Percentiles rank a stretch among this genome's conserved stretches.
Evolutionary conservation across 2,888 invertebrate species (phyloP).

Genomic region (Drosophila ezoana): DNA sequence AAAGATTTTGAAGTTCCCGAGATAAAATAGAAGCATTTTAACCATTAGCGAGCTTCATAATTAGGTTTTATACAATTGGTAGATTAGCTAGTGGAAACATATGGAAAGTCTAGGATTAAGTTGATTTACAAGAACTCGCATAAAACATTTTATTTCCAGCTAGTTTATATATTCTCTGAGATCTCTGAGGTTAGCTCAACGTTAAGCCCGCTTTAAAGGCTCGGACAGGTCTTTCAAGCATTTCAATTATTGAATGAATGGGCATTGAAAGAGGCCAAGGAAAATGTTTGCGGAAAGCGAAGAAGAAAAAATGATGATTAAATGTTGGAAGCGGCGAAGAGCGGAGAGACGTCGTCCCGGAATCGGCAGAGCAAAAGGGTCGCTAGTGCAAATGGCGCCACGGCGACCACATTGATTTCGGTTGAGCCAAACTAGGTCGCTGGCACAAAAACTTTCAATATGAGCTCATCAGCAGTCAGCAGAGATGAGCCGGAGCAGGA

Average conservation of each 20-base stretch:
- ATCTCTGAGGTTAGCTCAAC: no score
- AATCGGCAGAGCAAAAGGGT: conserved; percentile 66
- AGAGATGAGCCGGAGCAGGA: conserved; percentile 20
- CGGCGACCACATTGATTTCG: conserved; percentile 81
- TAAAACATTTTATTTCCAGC: no score
- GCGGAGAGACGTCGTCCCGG: not conserved
- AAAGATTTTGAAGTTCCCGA: no score
- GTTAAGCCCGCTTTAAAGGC: not conserved
- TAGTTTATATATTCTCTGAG: no score
- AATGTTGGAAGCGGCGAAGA: conserved; percentile 12
- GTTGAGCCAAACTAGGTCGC: conserved; percentile 80
- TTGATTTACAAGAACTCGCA: no score
- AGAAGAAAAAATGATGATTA: conserved; percentile 45
- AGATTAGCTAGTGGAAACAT: no score
- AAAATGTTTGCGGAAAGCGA: conserved; percentile 32
- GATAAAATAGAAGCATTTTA: no score
- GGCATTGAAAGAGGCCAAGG: conserved; percentile 22
- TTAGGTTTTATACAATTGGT: no score
- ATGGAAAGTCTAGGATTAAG: no score
- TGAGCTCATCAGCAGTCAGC: conserved; percentile 69
- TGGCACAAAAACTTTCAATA: conserved; percentile 75
- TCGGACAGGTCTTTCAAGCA: no score
- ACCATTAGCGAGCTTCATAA: no score
- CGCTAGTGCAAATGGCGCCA: conserved; percentile 75
- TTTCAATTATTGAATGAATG: not conserved